Base-by-base conservation (phyloP, 2,113 vertebrate genomes). In the Holacanthus passer region DNA sequence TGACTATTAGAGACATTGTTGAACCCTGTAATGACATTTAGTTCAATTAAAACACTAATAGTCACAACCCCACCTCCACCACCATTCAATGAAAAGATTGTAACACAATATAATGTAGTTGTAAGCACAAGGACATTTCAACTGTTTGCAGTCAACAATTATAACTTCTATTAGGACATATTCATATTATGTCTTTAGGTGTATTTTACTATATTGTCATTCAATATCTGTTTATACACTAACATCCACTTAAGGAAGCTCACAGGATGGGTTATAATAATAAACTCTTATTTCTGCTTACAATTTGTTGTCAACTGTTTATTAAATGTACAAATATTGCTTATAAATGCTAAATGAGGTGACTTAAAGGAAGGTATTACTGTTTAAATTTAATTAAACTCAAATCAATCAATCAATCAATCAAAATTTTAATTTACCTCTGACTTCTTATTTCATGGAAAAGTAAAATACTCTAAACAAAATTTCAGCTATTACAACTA, bases 1-100 rank as follows among this genome's bases (percentile, higher is more conserved):
- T 55, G 29, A 89, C 70, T 5, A 73, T 48, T 2, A 77, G 66
- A 77, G 86, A 68, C 92, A 92, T 93, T 5, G 45, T 47, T 72
- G 32, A 82, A 47, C 10, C 35, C 81, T 90, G 78, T 3, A 78
- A 77, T 2, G 35, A 75, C 5, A 66, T 67, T 52, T 7, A 19
- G 8, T 59, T 37, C 8, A 1, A 55, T 63, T 43, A 16, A 8
- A 58, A 48, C 11, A 14, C 19, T 8, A 41, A 4, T 41, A 11
- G 9, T 8, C 5, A 41, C 10, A 41, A 41, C 9, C 5, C 41
- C 5, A 41, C 7, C 41, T 7, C 41, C 35, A 5, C 35, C 7
- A 37, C 35, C 35, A 37, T 5, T 7, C 7, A 37, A 37, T 37
- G 7, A 37, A 37, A 7, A 13, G 7, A 17, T 24, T 17, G 11